Evolutionary conservation across 2,888 invertebrate species (phyloP).

Genomic region (Dastarcus helophoroides): DNA sequence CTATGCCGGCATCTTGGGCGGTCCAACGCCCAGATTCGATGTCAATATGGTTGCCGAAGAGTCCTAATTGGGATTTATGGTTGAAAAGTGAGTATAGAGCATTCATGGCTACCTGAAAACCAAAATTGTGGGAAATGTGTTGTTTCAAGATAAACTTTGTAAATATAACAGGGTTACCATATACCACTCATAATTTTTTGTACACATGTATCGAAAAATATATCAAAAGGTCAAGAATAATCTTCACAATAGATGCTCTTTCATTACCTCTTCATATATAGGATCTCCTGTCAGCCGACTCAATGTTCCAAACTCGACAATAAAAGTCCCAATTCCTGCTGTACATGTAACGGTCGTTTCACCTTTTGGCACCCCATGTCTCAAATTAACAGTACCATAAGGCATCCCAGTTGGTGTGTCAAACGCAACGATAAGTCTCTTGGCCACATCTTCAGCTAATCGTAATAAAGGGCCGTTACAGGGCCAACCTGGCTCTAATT

Average conservation of each 20-base stretch:
- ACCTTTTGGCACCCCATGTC: slow-evolving; percentile 81
- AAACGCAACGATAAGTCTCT: slow-evolving; percentile 80
- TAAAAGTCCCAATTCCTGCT: slow-evolving; percentile 94
- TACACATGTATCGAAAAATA: too few relatives aligned
- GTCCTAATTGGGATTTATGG: slow-evolving; percentile 72
- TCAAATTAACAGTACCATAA: slow-evolving; percentile 91
- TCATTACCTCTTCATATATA: slow-evolving; percentile 76
- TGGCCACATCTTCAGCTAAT: slow-evolving; percentile 90
- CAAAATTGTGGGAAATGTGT: too few relatives aligned
- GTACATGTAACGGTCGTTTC: slow-evolving; percentile 97
- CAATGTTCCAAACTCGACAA: slow-evolving; percentile 91
- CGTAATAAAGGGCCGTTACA: slow-evolving; percentile 89
- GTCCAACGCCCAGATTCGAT: slow-evolving; percentile 93
- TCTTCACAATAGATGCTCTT: too few relatives aligned
- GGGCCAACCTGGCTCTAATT: slow-evolving; percentile 90
- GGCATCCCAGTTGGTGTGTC: slow-evolving; percentile 93
- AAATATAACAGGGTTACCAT: too few relatives aligned
- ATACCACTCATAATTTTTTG: too few relatives aligned
- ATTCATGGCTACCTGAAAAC: slow-evolving; percentile 67
- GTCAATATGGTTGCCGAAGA: slow-evolving; percentile 96
- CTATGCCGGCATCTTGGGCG: slow-evolving; percentile 76
- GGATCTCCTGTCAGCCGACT: slow-evolving; percentile 89
- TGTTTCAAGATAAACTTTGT: too few relatives aligned
- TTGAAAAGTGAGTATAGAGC: slow-evolving; percentile 83
- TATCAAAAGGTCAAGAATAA: too few relatives aligned